Base-by-base conservation (phyloP, 1,140 invertebrate species). In the Aphelenchoides fujianensis region DNA sequence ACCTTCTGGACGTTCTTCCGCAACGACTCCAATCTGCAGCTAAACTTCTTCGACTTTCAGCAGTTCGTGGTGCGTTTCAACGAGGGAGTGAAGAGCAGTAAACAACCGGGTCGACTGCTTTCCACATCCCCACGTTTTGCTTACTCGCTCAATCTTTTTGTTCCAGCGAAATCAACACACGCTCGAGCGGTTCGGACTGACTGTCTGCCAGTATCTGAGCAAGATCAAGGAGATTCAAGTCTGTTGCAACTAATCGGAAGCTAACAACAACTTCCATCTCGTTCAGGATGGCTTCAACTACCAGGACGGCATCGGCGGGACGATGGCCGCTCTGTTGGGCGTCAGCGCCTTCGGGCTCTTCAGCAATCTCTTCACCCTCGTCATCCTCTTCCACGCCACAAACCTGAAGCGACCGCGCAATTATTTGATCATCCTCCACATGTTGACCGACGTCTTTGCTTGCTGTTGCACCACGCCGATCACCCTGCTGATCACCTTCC, bases 291-390 rank as follows among this genome's bases (percentile, higher is more conserved):
- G 55, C 7, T 59, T 7, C 34, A 59, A 59, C 23, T 59, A 59
- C 23, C 55, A 59, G 19, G 55, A 59, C 23, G 55, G 19, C 12
- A 5, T 59, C 19, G 5, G 5, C 5, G 55, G 27, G 7, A 7
- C 55, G 19, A 59, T 59, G 55, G 55, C 55, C 5, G 55, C 55
- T 59, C 34, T 30, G 12, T 59, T 59, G 55, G 55, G 55, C 28
- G 34, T 23, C 5, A 30, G 27, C 12, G 55, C 55, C 5, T 59
- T 59, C 55, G 55, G 55, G 34, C 7, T 59, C 27, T 59, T 59
- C 23, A 19, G 5, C 55, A 59, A 59, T 32, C 34, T 59, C 5
- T 59, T 59, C 55, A 59, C 55, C 12, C 23, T 59, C 7, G 55
- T 59, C 23, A 59, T 59, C 23, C 7, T 59, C 12, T 59, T 7